Base-by-base conservation (phyloP, 2,113 vertebrate species). In the Ammodytes dubius region DNA sequence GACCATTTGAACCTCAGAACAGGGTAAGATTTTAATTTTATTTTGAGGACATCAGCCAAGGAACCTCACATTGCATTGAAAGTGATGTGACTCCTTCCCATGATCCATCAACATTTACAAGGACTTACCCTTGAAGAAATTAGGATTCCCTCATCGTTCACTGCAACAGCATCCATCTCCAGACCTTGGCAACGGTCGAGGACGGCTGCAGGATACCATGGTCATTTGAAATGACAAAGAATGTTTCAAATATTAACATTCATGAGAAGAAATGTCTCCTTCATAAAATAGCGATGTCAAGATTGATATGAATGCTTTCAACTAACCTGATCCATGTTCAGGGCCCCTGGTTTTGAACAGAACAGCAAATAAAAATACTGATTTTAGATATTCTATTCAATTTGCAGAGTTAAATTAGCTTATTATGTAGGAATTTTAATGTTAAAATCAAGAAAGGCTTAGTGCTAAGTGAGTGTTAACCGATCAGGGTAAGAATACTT, bases 161-260 rank as follows among this genome's bases (percentile, higher is more conserved):
- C 83, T 5, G 76, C 15, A n/a, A 73, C 91, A 37, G 89, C 90
- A 0, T 93, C 93, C 84, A 91, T 87, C 86, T 94, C 90, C 39
- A 93, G 5, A 1, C 87, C 89, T 2, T 81, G 0, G 47, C 92
- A 93, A 2, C 88, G 89, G 59, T 92, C 90, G 4, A 10, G 69
- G 10, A 10, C 13, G 2, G 7, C 76, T 78, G 45, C 40, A 69
- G n/a, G 68, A 50, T 8, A 53, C 45, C 11, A 61, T 5, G 11
- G 35, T 45, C 4, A 70, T 8, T 35, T 14, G 12, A 45, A 57
- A 47, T 39, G 43, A 7, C 27, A 0, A 39, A 47, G 4, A 59
- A 19, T 4, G 60, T 9, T 70, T 10, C 11, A 8, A 60, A 40
- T 43, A 0, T 14, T 39, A 10, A 5, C 8, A 63, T 15, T 11